Evolutionary conservation across 2,113 vertebrate species (phyloP).

Genomic region (Furnarius figulus): DNA sequence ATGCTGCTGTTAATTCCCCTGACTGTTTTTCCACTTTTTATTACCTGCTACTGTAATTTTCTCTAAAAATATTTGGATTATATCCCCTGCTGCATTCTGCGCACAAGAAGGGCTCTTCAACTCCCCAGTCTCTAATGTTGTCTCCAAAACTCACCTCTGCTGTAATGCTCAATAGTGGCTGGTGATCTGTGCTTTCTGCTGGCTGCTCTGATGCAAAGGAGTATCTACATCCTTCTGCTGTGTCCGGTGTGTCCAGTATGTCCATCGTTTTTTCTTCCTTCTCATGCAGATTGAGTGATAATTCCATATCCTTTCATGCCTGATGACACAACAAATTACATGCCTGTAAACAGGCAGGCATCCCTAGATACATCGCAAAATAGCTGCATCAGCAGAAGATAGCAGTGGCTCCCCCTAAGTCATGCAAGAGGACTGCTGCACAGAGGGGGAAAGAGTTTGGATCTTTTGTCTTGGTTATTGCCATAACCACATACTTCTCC

Average conservation of each 20-base stretch:
- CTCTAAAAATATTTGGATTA: background rate
- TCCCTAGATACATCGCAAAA: background rate
- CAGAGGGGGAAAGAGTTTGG: background rate
- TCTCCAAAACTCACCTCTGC: conserved; percentile 7
- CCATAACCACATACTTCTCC: background rate
- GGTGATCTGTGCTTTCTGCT: background rate
- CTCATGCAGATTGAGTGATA: background rate
- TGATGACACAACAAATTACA: background rate
- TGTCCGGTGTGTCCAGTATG: background rate
- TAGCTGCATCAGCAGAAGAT: background rate
- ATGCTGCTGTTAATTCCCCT: background rate
- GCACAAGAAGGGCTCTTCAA: background rate
- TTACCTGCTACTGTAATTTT: background rate
- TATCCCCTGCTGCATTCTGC: background rate
- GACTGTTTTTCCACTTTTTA: background rate
- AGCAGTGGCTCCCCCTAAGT: background rate
- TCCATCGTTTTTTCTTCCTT: background rate
- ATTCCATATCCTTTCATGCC: background rate
- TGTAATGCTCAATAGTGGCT: background rate
- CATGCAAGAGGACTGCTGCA: background rate
- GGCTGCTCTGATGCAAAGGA: background rate
- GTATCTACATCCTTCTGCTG: background rate
- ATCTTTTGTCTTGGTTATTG: background rate
- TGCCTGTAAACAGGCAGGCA: fast-evolving
- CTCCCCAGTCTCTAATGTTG: background rate